These are phyloP conservation scores for Agrotis ipsilon DNA, from an alignment of 2,888 invertebrate species.

Conservation along the genomic window DNA sequence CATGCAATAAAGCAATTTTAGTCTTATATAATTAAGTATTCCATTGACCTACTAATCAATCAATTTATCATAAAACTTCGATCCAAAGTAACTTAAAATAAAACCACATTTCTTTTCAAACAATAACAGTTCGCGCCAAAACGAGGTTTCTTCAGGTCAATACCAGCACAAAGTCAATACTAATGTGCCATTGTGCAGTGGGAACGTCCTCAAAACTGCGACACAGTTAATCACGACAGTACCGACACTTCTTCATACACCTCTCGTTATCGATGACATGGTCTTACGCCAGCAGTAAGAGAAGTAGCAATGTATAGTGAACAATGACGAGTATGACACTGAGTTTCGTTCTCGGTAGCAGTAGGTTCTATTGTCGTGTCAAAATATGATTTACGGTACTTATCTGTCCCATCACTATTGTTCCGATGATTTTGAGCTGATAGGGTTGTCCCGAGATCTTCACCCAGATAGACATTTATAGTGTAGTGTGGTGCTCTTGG, in stretches of 20 bases:
- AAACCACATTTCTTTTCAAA: slow-evolving; percentile 38
- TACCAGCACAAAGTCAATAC: slow-evolving; percentile 59
- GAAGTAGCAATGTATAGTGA: slow-evolving; percentile 44
- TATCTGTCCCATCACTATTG: slow-evolving; percentile 68
- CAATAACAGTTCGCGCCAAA: slow-evolving; percentile 44
- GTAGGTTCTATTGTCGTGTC: slow-evolving; percentile 58
- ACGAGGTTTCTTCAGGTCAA: slow-evolving; percentile 61
- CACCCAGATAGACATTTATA: not conserved
- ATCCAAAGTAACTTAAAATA: slow-evolving; percentile 10
- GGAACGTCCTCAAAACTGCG: slow-evolving; percentile 50
- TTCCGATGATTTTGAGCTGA: slow-evolving; percentile 53
- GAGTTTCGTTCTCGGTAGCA: slow-evolving; percentile 38
- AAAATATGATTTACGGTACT: slow-evolving; percentile 67
- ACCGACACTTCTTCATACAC: slow-evolving; percentile 32
- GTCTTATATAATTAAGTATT: too few relatives aligned
- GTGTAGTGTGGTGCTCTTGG: too few relatives aligned
- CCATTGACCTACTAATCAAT: not conserved
- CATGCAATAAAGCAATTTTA: too few relatives aligned
- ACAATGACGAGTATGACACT: slow-evolving; percentile 15
- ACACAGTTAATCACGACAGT: slow-evolving; percentile 24
- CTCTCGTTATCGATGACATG: slow-evolving; percentile 25
- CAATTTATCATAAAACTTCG: not conserved
- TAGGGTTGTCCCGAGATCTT: slow-evolving; percentile 45
- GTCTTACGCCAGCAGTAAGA: slow-evolving; percentile 1
- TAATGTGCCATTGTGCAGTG: slow-evolving; percentile 63